These are phyloP conservation scores for Eristalis arbustorum DNA, from an alignment of 2,888 invertebrate genomes.

Conservation along the genomic window DNA sequence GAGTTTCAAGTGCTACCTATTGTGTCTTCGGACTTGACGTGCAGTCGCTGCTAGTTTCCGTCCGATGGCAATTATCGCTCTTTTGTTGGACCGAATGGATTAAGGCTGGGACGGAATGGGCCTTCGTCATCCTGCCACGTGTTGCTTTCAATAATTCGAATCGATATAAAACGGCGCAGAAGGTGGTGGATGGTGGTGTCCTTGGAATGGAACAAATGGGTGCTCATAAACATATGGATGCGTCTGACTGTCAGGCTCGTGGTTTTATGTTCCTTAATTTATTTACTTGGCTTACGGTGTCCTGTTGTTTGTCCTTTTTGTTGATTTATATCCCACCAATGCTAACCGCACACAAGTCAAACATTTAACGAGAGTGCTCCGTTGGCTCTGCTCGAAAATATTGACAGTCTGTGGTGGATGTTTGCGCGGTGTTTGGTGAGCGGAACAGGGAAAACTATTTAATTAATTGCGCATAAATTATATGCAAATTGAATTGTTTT, in stretches of 20 bases:
- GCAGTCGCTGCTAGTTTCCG: background rate
- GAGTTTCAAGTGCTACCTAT: slow-evolving; percentile 14
- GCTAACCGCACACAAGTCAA: background rate
- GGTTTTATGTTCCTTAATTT: slow-evolving; percentile 21
- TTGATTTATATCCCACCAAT: slow-evolving; percentile 15
- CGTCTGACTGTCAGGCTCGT: background rate
- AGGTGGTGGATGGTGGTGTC: too few relatives aligned
- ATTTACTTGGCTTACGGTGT: slow-evolving; percentile 10
- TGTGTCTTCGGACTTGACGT: slow-evolving; percentile 20
- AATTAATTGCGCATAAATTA: background rate
- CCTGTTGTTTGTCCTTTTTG: slow-evolving; percentile 23
- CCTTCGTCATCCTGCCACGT: background rate
- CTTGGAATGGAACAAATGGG: background rate
- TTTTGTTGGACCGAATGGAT: background rate
- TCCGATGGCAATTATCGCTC: slow-evolving; percentile 7
- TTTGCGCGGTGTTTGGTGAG: too few relatives aligned
- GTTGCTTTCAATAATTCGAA: slow-evolving; percentile 15
- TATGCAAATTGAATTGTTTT: background rate
- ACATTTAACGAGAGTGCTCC: background rate
- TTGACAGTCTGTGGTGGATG: background rate
- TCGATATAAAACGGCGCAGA: background rate
- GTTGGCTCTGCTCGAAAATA: background rate
- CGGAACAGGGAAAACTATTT: background rate
- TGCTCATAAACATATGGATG: slow-evolving; percentile 5
- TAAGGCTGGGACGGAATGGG: background rate